Evolutionary conservation across 2,797 vertebrate species (phyloP), one percentile per base, ranked within the genome.

Genomic region (Sebastes ruberrimus): DNA sequence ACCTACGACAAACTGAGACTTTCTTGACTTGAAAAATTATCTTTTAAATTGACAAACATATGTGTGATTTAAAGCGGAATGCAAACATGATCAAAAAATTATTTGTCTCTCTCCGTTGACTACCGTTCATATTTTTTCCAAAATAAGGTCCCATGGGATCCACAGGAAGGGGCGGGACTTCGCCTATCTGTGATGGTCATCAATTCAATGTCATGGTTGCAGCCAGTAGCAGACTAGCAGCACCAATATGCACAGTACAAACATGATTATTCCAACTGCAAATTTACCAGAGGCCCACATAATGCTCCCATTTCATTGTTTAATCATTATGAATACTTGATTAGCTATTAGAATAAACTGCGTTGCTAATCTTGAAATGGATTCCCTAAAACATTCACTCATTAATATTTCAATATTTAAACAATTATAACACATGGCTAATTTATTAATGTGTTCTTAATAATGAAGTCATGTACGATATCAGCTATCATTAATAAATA

Each of bases 311-410:
- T 70, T 52, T 60, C 1, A 56, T 9, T 49, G n/a, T 64, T 42
- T 64, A 33, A 77, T 74, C 35, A 59, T 61, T 38, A 14, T 59
- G 9, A 80, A 66, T 77, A 53, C 28, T 80, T 57, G 55, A 76
- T 57, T 71, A 52, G 20, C 53, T 35, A 10, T 46, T 46, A 49
- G 13, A 55, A 25, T 35, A 33, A 63, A 56, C n/a, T 22, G 13
- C 33, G 33, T 9, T 22, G 27, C n/a, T 80, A 46, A 67, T 28
- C 5, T 23, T 71, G 32, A 27, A 59, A 76, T 27, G 20, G 4
- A 53, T 38, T 68, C 23, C n/a, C n/a, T 60, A 4, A 60, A 49
- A 65, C 62, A 59, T 68, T 32, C 6, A 33, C 6, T 13, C 9
- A 32, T 80, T 57, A 46, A 70, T 66, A 57, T 68, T 73, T 64